phyloP scores from a whole-genome alignment of 64 coral and sea anemone species.

The Stichodactyla mertensii region DNA sequence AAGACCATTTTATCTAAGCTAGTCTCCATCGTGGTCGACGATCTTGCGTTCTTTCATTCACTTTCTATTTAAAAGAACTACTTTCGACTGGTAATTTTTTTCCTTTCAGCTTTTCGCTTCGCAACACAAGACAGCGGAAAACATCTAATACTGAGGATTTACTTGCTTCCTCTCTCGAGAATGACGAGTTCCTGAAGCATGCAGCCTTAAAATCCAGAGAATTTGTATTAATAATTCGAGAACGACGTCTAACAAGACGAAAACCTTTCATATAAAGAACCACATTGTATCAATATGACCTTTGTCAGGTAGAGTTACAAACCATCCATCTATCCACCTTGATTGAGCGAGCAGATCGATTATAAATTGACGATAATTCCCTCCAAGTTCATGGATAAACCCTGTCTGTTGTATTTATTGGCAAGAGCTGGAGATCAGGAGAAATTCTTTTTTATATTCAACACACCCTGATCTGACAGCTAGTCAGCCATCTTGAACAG shows the following conservation, averaged over 20 bases:
- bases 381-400: neutral
- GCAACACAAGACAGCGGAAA: neutral
- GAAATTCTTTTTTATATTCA: neutral
- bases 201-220: neutral
- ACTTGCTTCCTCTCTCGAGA: neutral
- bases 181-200: constrained; percentile 7
- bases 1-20: constrained; percentile 32
- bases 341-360: neutral
- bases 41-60: neutral
- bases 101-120: neutral
- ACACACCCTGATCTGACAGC: neutral
- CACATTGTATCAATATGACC: neutral
- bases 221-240: neutral
- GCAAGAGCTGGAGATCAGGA: neutral
- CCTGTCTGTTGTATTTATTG: neutral
- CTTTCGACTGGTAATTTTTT: neutral
- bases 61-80: neutral
- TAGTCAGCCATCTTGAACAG: neutral
- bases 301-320: neutral
- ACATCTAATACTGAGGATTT: neutral
- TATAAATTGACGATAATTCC: neutral
- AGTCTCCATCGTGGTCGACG: neutral
- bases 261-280: neutral
- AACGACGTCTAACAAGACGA: neutral
- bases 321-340: neutral